These are phyloP conservation scores for Caenorhabditis brenneri DNA, from an alignment of 1,140 invertebrate genomes.

Conservation along the genomic window DNA sequence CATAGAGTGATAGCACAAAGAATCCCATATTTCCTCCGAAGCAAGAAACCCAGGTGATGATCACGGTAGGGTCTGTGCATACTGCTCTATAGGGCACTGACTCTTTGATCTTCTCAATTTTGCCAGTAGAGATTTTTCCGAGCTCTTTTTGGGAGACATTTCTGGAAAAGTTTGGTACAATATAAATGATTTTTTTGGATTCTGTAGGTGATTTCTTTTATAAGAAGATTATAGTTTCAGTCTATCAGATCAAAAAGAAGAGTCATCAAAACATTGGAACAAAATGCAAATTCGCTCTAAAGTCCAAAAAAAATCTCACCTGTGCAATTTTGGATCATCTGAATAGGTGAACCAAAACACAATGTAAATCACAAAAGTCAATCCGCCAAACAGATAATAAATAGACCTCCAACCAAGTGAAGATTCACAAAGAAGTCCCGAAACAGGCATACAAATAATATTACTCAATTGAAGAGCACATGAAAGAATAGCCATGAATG, in stretches of 20 bases:
- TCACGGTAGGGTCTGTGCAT: background rate
- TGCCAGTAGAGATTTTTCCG: background rate
- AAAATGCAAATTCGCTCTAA: background rate
- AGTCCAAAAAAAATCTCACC: constrained; percentile 2
- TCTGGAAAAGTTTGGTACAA: too few species aligned
- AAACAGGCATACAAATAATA: constrained; percentile 60
- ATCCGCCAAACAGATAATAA: constrained; percentile 55
- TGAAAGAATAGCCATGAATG: constrained; percentile 67
- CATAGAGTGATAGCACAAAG: background rate
- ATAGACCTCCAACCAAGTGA: constrained; percentile 54
- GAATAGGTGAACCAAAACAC: constrained; percentile 55
- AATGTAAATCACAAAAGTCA: constrained; percentile 45
- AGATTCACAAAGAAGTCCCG: constrained; percentile 55
- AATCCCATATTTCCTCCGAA: constrained; percentile 16
- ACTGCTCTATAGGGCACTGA: background rate
- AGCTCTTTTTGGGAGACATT: constrained; percentile 10
- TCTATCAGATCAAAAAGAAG: too few species aligned
- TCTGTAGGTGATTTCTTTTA: too few species aligned
- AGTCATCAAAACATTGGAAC: too few species aligned
- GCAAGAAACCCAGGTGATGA: background rate
- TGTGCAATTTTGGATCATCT: constrained; percentile 52
- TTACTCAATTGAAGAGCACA: constrained; percentile 48
- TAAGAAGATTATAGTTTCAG: too few species aligned
- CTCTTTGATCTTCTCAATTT: constrained; percentile 16
- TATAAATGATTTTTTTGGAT: too few species aligned